These are phyloP conservation scores for Drosophila gunungcola DNA, from an alignment of 1,140 invertebrate genomes.

Conservation along the genomic window DNA sequence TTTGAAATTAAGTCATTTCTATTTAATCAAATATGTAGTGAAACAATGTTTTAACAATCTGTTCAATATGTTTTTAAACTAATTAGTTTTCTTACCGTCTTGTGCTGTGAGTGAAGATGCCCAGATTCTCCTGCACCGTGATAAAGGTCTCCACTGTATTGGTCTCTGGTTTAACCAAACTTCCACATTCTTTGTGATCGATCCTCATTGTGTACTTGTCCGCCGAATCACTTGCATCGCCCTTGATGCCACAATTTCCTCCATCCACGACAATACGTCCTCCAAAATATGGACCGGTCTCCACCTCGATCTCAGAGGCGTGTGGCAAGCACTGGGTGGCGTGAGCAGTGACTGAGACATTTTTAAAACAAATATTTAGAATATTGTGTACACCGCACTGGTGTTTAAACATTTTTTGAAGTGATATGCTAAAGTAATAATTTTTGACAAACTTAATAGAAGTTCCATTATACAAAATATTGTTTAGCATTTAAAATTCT, in stretches of 20 bases:
- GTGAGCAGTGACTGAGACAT: constrained; percentile 89
- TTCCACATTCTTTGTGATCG: constrained; percentile 91
- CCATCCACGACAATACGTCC: constrained; percentile 89
- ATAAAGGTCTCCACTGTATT: constrained; percentile 91
- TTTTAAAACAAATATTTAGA: neutral
- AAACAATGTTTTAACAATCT: no score
- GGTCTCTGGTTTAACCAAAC: constrained; percentile 89
- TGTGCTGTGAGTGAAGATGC: constrained; percentile 92
- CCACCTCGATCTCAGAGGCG: constrained; percentile 91
- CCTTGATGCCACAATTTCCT: constrained; percentile 87
- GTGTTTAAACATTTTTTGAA: no score
- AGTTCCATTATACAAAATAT: no score
- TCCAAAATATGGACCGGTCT: constrained; percentile 91
- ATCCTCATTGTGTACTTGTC: constrained; percentile 90
- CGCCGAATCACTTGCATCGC: constrained; percentile 87
- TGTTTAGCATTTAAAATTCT: no score
- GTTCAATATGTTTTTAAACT: no score
- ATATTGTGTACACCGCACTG: no score
- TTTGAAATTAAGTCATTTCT: no score
- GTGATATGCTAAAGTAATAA: neutral
- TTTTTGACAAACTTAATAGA: neutral
- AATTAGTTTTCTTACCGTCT: constrained; percentile 85
- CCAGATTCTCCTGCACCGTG: constrained; percentile 92
- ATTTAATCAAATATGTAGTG: no score
- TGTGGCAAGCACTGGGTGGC: constrained; percentile 91